Evolutionary conservation across 2,113 vertebrate species (phyloP).

Genomic region (Gavialis gangeticus): DNA sequence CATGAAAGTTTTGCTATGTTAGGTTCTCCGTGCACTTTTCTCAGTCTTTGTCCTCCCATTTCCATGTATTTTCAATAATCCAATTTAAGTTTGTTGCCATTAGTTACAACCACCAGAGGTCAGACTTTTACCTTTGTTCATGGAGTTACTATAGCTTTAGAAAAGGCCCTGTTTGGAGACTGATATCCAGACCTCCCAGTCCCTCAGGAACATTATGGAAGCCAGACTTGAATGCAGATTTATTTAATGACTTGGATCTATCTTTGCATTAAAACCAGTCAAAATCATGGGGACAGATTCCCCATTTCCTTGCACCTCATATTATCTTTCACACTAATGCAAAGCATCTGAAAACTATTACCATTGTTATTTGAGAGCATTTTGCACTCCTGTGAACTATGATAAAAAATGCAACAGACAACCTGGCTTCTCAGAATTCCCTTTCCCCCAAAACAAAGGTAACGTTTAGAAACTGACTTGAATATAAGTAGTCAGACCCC

Average conservation of each 20-base stretch:
- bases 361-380: background rate
- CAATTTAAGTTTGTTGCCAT: fast-evolving
- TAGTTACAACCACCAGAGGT: background rate
- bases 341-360: background rate
- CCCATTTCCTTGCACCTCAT: background rate
- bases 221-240: fast-evolving
- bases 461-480: background rate
- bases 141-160: fast-evolving
- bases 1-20: background rate
- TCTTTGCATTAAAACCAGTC: background rate
- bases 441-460: background rate
- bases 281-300: fast-evolving
- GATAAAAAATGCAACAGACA: background rate
- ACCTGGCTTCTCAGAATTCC: background rate
- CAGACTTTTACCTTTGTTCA: fast-evolving
- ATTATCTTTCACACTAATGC: background rate
- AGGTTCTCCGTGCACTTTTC: background rate
- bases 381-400: background rate
- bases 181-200: background rate
- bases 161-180: background rate
- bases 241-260: background rate
- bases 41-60: fast-evolving
- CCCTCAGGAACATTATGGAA: background rate
- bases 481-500: background rate
- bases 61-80: background rate